Evolutionary conservation across 2,888 invertebrate genomes (phyloP).

Genomic region (Aethes cnicana): DNA sequence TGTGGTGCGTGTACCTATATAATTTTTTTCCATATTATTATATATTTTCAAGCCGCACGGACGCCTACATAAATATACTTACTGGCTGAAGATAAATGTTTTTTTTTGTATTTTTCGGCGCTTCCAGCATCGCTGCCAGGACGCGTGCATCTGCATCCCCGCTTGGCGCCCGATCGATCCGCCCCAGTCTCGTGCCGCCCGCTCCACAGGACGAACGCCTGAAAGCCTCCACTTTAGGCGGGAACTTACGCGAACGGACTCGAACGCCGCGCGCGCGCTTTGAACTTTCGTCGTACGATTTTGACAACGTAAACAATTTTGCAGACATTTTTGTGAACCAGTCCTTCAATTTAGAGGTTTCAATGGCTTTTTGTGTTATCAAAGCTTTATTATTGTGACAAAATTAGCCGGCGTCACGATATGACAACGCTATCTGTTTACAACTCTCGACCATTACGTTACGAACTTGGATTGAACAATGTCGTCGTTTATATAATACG

Average conservation of each 20-base stretch:
- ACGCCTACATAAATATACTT: too few relatives aligned
- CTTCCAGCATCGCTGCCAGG: slow-evolving; percentile 45
- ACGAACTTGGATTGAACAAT: too few relatives aligned
- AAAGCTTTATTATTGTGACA: too few relatives aligned
- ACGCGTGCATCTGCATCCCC: slow-evolving; percentile 77
- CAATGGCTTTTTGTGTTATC: slow-evolving; percentile 8
- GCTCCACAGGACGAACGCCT: slow-evolving; percentile 53
- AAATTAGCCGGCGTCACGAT: neutral
- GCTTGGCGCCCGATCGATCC: slow-evolving; percentile 73
- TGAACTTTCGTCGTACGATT: neutral
- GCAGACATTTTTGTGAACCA: neutral
- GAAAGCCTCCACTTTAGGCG: slow-evolving; percentile 71
- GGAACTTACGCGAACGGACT: slow-evolving; percentile 53
- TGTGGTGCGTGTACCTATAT: too few relatives aligned
- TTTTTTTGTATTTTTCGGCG: slow-evolving; percentile 28
- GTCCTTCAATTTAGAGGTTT: slow-evolving; percentile 7
- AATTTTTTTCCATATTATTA: too few relatives aligned
- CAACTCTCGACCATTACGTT: too few relatives aligned
- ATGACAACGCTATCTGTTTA: neutral
- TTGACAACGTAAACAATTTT: neutral
- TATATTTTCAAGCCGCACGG: too few relatives aligned
- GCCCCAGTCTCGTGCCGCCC: slow-evolving; percentile 70
- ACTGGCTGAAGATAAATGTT: too few relatives aligned
- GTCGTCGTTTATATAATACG: too few relatives aligned
- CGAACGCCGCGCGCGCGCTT: too few relatives aligned